Evolutionary conservation across 1,140 invertebrate species (phyloP).

Genomic region (Goniozus legneri): DNA sequence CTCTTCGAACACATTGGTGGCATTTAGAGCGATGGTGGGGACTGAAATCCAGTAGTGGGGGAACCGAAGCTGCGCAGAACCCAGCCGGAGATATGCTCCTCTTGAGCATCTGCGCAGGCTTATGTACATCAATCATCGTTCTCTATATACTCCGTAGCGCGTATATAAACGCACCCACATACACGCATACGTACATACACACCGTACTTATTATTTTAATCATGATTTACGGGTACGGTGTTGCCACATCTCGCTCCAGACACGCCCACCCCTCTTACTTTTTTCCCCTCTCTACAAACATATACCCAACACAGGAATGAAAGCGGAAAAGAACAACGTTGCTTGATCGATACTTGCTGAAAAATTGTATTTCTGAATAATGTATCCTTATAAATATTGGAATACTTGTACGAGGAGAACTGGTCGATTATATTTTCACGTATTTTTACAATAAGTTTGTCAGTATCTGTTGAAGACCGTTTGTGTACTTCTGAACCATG

Average conservation of each 20-base stretch:
- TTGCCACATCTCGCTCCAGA: slow-evolving; percentile 41
- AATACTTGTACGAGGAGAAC: too few species aligned
- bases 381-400: too few species aligned
- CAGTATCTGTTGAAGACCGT: too few species aligned
- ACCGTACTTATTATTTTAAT: slow-evolving; percentile 55
- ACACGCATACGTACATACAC: slow-evolving; percentile 33
- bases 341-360: slow-evolving; percentile 35
- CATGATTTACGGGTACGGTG: slow-evolving; percentile 49
- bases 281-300: slow-evolving; percentile 25
- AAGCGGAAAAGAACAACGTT: slow-evolving; percentile 19
- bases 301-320: slow-evolving; percentile 19
- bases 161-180: slow-evolving; percentile 14
- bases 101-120: slow-evolving; percentile 35
- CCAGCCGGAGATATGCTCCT: slow-evolving; percentile 17
- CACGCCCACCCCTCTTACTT: slow-evolving; percentile 41
- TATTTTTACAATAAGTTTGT: too few species aligned
- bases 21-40: slow-evolving; percentile 33
- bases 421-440: too few species aligned
- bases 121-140: slow-evolving; percentile 21
- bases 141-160: slow-evolving; percentile 41
- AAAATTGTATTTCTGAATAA: slow-evolving; percentile 5
- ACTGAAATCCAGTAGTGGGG: slow-evolving; percentile 26
- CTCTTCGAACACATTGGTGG: slow-evolving; percentile 32
- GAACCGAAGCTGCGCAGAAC: slow-evolving; percentile 46
- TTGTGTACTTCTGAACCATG: too few species aligned